These are phyloP conservation scores for Macrophya alboannulata DNA, from an alignment of 2,888 invertebrate genomes.

Conservation along the genomic window DNA sequence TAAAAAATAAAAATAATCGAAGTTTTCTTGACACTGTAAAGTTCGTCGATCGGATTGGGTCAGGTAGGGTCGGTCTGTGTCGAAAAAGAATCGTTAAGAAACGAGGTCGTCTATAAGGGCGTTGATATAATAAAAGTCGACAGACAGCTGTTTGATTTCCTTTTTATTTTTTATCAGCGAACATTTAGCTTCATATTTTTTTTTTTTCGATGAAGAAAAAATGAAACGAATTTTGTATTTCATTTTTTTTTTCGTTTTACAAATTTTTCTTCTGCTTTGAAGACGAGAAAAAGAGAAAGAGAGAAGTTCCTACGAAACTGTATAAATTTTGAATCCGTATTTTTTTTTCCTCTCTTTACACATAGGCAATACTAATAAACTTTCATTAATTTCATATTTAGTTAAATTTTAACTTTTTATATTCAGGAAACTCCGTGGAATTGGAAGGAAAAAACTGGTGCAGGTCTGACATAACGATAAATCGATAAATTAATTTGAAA, in stretches of 20 bases:
- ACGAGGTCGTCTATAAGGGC: slow-evolving; percentile 49
- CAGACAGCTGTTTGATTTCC: background rate
- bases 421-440: background rate
- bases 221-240: no score
- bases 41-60: slow-evolving; percentile 37
- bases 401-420: background rate
- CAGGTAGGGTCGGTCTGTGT: slow-evolving; percentile 30
- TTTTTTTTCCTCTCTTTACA: background rate
- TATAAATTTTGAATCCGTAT: background rate
- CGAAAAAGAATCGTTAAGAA: slow-evolving; percentile 51
- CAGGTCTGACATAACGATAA: slow-evolving; percentile 10
- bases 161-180: background rate
- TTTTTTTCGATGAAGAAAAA: no score
- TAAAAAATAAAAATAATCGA: background rate
- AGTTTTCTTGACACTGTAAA: background rate
- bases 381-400: background rate
- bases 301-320: no score
- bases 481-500: background rate
- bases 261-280: background rate
- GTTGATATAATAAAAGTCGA: slow-evolving; percentile 14
- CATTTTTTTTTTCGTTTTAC: no score
- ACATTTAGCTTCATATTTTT: no score
- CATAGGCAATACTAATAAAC: background rate
- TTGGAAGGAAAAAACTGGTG: background rate
- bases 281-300: background rate